Conservation (phyloP, 2,888 invertebrate species). For the Trissoscelio sp. region DNA sequence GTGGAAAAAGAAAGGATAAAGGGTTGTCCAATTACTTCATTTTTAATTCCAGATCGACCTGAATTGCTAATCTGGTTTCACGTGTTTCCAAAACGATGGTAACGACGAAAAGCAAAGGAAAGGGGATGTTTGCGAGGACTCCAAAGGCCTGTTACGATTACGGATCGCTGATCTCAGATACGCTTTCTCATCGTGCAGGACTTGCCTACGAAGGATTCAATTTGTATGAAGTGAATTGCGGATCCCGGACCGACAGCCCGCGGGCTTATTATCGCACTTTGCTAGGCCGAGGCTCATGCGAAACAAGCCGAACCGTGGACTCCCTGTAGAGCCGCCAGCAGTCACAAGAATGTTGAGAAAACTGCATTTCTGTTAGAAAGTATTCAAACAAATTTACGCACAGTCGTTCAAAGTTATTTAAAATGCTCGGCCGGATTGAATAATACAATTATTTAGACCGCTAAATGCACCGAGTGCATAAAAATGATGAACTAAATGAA, state of each 20-base stretch:
- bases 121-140: constrained; percentile 70
- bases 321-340: constrained; percentile 66
- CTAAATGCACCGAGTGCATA: constrained; percentile 22
- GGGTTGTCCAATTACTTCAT: constrained; percentile 51
- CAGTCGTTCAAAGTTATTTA: constrained; percentile 48
- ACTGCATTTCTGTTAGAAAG: constrained; percentile 66
- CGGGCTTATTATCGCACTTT: constrained; percentile 82
- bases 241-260: constrained; percentile 80
- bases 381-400: constrained; percentile 66
- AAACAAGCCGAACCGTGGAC: constrained; percentile 71
- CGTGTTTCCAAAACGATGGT: constrained; percentile 65
- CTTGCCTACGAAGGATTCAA: constrained; percentile 80
- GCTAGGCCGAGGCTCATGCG: constrained; percentile 77
- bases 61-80: constrained; percentile 68
- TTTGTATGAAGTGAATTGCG: constrained; percentile 80
- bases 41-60: constrained; percentile 65
- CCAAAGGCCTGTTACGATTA: constrained; percentile 78
- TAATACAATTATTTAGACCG: constrained; percentile 44
- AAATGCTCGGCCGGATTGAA: constrained; percentile 37
- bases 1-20: constrained; percentile 21
- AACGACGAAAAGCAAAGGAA: constrained; percentile 68
- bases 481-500: constrained; percentile 20
- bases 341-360: constrained; percentile 66
- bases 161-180: constrained; percentile 81
- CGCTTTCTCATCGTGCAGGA: constrained; percentile 76